Percentiles rank a stretch among this genome's conserved stretches.
These are phyloP conservation scores for Benthosema pterotum DNA, from an alignment of 2,797 vertebrate species.

Conservation along the genomic window DNA sequence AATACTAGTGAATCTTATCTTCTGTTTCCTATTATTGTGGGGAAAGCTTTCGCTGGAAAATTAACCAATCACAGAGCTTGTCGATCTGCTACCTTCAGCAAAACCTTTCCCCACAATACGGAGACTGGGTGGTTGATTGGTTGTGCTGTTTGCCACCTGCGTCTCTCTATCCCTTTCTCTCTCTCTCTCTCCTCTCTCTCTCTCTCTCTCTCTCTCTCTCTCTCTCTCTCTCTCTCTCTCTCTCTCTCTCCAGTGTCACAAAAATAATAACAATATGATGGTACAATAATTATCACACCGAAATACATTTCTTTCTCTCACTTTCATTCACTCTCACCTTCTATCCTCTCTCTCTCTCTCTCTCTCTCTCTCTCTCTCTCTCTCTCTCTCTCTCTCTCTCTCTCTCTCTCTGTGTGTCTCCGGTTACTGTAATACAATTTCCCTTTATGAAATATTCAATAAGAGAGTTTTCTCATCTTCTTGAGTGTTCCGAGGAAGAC, in stretches of 20 bases:
- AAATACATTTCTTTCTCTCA: neutral
- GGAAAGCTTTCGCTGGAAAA: too few species aligned
- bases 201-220: constrained; percentile 5
- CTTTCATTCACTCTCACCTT: neutral
- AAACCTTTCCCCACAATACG: too few species aligned
- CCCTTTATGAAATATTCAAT: constrained; percentile 58
- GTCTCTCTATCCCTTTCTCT: constrained; percentile 18
- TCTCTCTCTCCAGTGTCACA: constrained; percentile 20
- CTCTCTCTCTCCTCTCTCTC: constrained; percentile 5
- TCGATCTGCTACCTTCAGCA: too few species aligned
- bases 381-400: neutral
- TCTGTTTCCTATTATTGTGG: too few species aligned
- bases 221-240: neutral
- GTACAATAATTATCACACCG: neutral
- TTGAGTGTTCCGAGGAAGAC: constrained; percentile 44
- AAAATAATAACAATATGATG: constrained; percentile 16
- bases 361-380: neutral
- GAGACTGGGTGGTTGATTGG: neutral
- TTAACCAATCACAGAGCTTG: too few species aligned
- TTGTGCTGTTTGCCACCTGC: constrained; percentile 3
- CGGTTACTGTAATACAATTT: constrained; percentile 16
- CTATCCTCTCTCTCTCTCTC: neutral
- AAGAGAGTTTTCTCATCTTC: constrained; percentile 46
- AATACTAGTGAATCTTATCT: too few species aligned
- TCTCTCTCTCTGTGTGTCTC: constrained; percentile 7